These are phyloP conservation scores for Balearica regulorum DNA, from an alignment of 2,797 vertebrate genomes.

Conservation along the genomic window DNA sequence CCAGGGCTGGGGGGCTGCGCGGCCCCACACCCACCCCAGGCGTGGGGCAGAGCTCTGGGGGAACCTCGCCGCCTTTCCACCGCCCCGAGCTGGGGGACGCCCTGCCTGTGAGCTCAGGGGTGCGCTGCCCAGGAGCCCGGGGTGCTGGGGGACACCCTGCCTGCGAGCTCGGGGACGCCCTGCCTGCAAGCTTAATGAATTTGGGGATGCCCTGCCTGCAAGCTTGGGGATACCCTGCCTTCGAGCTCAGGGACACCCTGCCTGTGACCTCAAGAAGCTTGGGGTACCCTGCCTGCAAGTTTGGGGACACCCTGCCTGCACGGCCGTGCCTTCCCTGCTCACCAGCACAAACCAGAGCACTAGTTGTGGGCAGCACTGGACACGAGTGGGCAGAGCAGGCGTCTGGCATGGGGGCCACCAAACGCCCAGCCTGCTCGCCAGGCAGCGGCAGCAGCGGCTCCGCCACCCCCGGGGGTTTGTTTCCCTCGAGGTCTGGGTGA, in stretches of 20 bases:
- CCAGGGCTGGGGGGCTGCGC: accelerated
- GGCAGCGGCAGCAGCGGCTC: neutral
- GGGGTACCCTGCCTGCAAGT: neutral
- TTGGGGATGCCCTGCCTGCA: neutral
- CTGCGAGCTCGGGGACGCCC: neutral
- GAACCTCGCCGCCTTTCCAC: neutral
- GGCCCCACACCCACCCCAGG: accelerated
- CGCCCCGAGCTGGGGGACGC: accelerated
- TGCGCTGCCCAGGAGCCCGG: neutral
- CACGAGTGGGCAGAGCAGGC: neutral
- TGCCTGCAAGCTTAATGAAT: neutral
- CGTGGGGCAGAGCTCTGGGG: neutral
- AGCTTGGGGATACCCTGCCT: neutral
- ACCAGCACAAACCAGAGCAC: accelerated
- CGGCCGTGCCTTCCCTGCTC: accelerated
- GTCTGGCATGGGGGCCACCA: accelerated
- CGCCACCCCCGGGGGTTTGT: accelerated
- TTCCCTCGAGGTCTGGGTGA: accelerated
- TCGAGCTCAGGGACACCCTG: neutral
- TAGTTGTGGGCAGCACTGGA: accelerated
- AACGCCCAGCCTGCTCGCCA: neutral
- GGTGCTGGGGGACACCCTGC: neutral
- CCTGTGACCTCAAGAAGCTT: neutral
- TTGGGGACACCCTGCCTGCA: no score
- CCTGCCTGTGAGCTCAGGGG: neutral